A percentile compares a stretch with the other conserved stretches of the same genome.
These are phyloP conservation scores for Silvanus unidentatus DNA, from an alignment of 2,888 invertebrate genomes.

Conservation along the genomic window DNA sequence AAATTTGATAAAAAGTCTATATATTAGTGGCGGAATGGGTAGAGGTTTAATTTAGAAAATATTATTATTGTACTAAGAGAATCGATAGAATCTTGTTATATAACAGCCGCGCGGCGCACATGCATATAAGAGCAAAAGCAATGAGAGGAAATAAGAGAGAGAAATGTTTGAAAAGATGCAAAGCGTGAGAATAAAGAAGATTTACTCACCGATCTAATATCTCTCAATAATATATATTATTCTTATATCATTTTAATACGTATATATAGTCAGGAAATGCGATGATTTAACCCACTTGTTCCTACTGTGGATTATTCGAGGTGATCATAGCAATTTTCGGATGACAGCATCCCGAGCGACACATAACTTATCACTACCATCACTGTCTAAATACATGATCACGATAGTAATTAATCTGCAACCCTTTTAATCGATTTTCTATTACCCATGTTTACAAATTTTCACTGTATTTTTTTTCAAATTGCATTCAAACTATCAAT, in stretches of 20 bases:
- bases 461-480: no score
- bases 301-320: not conserved
- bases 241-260: constrained; percentile 4
- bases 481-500: no score
- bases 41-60: constrained; percentile 8
- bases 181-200: constrained; percentile 16
- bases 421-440: constrained; percentile 6
- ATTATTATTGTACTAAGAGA: constrained; percentile 18
- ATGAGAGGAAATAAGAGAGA: no score
- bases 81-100: constrained; percentile 20
- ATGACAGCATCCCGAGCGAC: constrained; percentile 1
- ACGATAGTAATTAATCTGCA: constrained; percentile 2
- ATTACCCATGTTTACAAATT: no score
- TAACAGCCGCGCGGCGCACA: constrained; percentile 5
- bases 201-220: constrained; percentile 10
- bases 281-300: constrained; percentile 11
- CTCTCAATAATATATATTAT: constrained; percentile 12
- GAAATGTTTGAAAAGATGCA: constrained; percentile 10
- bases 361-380: constrained; percentile 5
- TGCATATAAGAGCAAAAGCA: no score
- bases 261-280: constrained; percentile 11
- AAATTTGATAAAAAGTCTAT: constrained; percentile 3
- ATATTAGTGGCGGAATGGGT: not conserved
- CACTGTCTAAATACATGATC: constrained; percentile 6
- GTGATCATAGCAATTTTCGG: constrained; percentile 4